Evolutionary conservation across 2,797 vertebrate species (phyloP), one percentile per base, ranked within the genome.

Genomic region (Adrianichthys oophorus): DNA sequence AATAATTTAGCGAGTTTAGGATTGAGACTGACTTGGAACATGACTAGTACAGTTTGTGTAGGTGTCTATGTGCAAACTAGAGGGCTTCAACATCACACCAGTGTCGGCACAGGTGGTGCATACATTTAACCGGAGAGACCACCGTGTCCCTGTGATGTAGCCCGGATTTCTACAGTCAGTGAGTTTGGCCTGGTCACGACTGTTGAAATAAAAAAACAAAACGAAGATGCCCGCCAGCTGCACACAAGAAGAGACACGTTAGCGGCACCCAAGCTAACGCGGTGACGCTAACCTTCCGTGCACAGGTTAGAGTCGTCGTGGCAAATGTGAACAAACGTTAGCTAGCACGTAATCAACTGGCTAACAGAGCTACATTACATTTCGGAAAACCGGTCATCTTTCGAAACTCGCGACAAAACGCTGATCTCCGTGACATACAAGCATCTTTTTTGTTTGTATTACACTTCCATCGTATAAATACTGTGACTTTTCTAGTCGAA

Each of bases 181-280:
- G 44, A 58, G 48, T n/a, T 65, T 58, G 78, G 85, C 84, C 84
- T 82, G 75, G 82, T 89, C 84, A 85, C 80, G 85, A 86, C 79
- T 46, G 57, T 48, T 67, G 60, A 43, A 23, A 71, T n/a, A 72
- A 46, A 19, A 14, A 19, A 47, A 62, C 41, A 21, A 73, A 73
- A 48, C n/a, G 75, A 61, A 68, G 76, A 62, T 43, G 68, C 55
- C 48, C 47, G 48, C 4, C 63, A 48, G 73, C 59, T 50, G 63
- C 62, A 58, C 70, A 44, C 56, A 42, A 8, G 57, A 58, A 21
- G 60, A 51, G 65, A 26, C 64, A 47, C 52, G 76, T 66, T 70
- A 67, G 42, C 65, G 46, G 60, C 68, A 55, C 40, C 62, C 43
- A 19, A 73, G 74, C 55, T 82, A 83, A 65, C 19, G 16, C 4